Base-by-base conservation (phyloP, 2,113 vertebrate species). In the Notothenia coriiceps region DNA sequence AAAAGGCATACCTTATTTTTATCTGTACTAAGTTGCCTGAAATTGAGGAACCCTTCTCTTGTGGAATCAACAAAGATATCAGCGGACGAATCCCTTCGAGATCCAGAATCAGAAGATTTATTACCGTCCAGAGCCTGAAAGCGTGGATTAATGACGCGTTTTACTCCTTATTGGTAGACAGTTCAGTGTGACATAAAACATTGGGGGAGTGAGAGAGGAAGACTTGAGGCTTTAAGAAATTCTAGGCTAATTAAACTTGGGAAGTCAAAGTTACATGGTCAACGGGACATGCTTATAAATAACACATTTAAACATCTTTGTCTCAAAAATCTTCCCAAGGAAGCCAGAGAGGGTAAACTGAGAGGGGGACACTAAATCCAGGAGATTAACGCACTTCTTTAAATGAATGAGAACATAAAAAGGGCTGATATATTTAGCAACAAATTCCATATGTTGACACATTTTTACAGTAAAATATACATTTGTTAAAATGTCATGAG, bases 41-140 rank as follows among this genome's bases (percentile, higher is more conserved):
- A 98, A 91, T 97, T 95, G 29, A 99, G 96, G 90, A 96, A 96
- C 17, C 97, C 98, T 91, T 98, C 98, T 86, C 97, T 99, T 88
- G 96, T 96, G 57, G 96, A 97, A 88, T 98, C 95, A 0, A 94
- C 91, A 88, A 99, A 98, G 57, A 97, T 93, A 60, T 98, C 97
- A 0, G 96, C 96, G 67, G 97, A 97, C 18, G 97, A 98, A 82
- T 96, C 96, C 91, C 97, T 96, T 66, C 94, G 95, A 83, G 97
- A 99, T 46, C 95, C 96, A 44, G 97, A 97, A 82, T 98, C 97
- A 0, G 97, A 95, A 62, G 95, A 97, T 83, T 97, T 98, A 72
- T 94, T 88, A 4, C 94, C 95, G 66, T 97, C 97, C 79, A 93
- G 33, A 56, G 95, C 93, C 98, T 99, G 70, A 33, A 69, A 79